phyloP scores from a whole-genome alignment of 2,888 invertebrate species.

The Tinea semifulvella region DNA sequence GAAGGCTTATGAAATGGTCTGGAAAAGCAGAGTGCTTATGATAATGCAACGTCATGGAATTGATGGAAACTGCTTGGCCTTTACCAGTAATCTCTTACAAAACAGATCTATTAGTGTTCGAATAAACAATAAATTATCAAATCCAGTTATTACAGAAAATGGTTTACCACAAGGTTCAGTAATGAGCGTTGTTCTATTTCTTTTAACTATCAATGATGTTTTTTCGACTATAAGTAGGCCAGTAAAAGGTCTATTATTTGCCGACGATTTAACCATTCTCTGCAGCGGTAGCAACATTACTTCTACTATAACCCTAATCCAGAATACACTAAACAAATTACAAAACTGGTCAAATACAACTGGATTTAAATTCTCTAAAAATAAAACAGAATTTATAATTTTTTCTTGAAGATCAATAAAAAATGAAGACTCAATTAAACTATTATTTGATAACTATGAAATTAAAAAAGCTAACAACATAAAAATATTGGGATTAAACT shows the following conservation, averaged over 20 bases:
- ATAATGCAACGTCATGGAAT: slow-evolving; percentile 11
- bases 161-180: slow-evolving; percentile 16
- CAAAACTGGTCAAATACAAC: slow-evolving; percentile 14
- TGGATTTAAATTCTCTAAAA: slow-evolving; percentile 19
- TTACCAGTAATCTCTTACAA: slow-evolving; percentile 15
- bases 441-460: slow-evolving; percentile 5
- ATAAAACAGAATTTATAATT: slow-evolving; percentile 18
- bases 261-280: slow-evolving; percentile 17
- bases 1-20: slow-evolving; percentile 20
- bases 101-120: slow-evolving; percentile 16
- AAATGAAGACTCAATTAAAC: slow-evolving; percentile 3
- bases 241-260: slow-evolving; percentile 17
- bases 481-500: slow-evolving; percentile 17
- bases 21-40: slow-evolving; percentile 19
- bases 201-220: slow-evolving; percentile 18
- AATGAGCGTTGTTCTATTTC: slow-evolving; percentile 19
- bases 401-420: slow-evolving; percentile 15
- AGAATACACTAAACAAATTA: slow-evolving; percentile 17
- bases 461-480: slow-evolving; percentile 17
- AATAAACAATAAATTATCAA: slow-evolving; percentile 9
- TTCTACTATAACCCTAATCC: slow-evolving; percentile 15
- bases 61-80: slow-evolving; percentile 16
- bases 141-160: slow-evolving; percentile 14
- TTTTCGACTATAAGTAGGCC: slow-evolving; percentile 14
- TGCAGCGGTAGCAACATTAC: slow-evolving; percentile 11